A percentile compares a stretch with the other conserved stretches of the same genome.
These are phyloP conservation scores for Eretmochelys imbricata DNA, from an alignment of 2,113 vertebrate genomes.

Conservation along the genomic window DNA sequence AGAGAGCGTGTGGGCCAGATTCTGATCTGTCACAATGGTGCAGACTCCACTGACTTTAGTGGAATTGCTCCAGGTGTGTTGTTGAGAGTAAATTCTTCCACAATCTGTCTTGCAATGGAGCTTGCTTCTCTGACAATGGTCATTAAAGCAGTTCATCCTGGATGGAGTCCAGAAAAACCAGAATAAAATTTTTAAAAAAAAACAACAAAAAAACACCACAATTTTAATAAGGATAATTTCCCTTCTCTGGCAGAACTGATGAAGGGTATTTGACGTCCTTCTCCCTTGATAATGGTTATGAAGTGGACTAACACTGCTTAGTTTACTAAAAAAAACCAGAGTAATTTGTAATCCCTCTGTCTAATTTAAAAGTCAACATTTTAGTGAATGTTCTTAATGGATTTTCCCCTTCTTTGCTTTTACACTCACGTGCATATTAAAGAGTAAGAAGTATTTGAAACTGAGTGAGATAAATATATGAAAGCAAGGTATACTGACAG, in stretches of 20 bases:
- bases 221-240: background rate
- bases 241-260: background rate
- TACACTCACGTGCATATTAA: background rate
- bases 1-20: background rate
- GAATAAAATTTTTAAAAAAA: background rate
- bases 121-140: background rate
- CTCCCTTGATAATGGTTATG: background rate
- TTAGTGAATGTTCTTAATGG: background rate
- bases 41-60: background rate
- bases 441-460: background rate
- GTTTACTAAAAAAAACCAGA: background rate
- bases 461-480: background rate
- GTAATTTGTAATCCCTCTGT: background rate
- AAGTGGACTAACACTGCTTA: background rate
- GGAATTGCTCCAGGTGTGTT: background rate
- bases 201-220: background rate
- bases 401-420: background rate
- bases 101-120: background rate
- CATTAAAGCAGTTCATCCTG: background rate
- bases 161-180: background rate
- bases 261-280: background rate
- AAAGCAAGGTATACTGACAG: background rate
- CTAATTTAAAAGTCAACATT: background rate
- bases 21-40: background rate
- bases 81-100: background rate